A percentile compares a stretch with the other conserved stretches of the same genome.
Evolutionary conservation across 1,140 invertebrate genomes (phyloP).

Genomic region (Augochlora pura): DNA sequence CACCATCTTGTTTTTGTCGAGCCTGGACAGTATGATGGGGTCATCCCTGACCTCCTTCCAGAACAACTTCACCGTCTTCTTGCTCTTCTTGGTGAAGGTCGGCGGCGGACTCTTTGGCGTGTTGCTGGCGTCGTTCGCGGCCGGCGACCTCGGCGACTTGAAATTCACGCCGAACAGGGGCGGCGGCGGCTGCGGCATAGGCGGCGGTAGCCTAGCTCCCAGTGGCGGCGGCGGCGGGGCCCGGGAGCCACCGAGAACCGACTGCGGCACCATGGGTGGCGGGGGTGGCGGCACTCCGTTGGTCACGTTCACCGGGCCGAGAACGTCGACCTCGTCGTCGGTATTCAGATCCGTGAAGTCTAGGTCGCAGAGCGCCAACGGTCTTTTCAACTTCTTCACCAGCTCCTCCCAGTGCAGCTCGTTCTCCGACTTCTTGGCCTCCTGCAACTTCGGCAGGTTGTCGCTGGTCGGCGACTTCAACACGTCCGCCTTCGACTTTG

Average conservation of each 20-base stretch:
- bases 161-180: conserved; percentile 77
- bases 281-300: conserved; percentile 87
- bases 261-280: conserved; percentile 81
- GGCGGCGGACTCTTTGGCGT: conserved; percentile 76
- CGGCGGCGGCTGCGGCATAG: conserved; percentile 74
- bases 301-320: conserved; percentile 82
- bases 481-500: conserved; percentile 88
- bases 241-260: conserved; percentile 61
- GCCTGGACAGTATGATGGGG: conserved; percentile 85
- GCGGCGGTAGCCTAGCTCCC: conserved; percentile 73
- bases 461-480: conserved; percentile 85
- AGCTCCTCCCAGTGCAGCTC: conserved; percentile 97
- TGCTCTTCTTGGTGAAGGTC: conserved; percentile 88
- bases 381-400: conserved; percentile 89
- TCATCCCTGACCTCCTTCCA: conserved; percentile 97
- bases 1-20: conserved; percentile 87
- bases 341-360: conserved; percentile 96
- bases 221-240: conserved; percentile 75
- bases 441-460: conserved; percentile 82
- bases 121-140: conserved; percentile 51
- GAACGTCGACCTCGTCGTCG: conserved; percentile 87
- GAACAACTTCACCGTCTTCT: conserved; percentile 99
- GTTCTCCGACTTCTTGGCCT: conserved; percentile 94
- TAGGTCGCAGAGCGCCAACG: conserved; percentile 95
- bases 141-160: conserved; percentile 65